Conservation (phyloP, 2,888 invertebrate genomes). For the Amiota communis region DNA sequence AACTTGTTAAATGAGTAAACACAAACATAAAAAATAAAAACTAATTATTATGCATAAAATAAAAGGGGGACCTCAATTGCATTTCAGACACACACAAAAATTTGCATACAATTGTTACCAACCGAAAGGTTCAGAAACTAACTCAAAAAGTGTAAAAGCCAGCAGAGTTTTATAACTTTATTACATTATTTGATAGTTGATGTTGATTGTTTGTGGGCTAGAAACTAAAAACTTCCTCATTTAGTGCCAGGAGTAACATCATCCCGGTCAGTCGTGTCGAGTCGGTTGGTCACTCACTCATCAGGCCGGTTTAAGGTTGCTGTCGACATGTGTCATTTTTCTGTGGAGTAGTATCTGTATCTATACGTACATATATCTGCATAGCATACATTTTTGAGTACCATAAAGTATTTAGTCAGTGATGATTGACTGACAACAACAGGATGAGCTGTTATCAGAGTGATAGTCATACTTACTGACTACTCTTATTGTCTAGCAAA, state of each 20-base stretch:
- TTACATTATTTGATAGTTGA: constrained; percentile 23
- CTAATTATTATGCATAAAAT: constrained; percentile 56
- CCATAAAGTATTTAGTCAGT: too few relatives aligned
- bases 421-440: constrained; percentile 1
- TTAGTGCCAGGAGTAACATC: neutral
- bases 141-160: constrained; percentile 2
- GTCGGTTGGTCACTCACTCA: too few relatives aligned
- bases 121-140: neutral
- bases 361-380: too few relatives aligned
- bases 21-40: constrained; percentile 28
- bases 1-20: too few relatives aligned
- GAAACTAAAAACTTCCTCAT: constrained; percentile 1
- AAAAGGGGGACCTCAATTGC: constrained; percentile 62
- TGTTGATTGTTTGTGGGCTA: constrained; percentile 16
- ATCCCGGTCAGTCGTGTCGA: too few relatives aligned
- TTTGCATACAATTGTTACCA: constrained; percentile 55
- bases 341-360: constrained; percentile 53
- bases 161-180: constrained; percentile 30
- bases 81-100: constrained; percentile 41
- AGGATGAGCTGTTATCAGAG: too few relatives aligned
- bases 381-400: too few relatives aligned
- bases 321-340: constrained; percentile 72
- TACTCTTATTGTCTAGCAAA: neutral
- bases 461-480: too few relatives aligned
- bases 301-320: neutral